These are phyloP conservation scores for Acholoe squamosa DNA, from an alignment of 2,888 invertebrate genomes.

Conservation along the genomic window DNA sequence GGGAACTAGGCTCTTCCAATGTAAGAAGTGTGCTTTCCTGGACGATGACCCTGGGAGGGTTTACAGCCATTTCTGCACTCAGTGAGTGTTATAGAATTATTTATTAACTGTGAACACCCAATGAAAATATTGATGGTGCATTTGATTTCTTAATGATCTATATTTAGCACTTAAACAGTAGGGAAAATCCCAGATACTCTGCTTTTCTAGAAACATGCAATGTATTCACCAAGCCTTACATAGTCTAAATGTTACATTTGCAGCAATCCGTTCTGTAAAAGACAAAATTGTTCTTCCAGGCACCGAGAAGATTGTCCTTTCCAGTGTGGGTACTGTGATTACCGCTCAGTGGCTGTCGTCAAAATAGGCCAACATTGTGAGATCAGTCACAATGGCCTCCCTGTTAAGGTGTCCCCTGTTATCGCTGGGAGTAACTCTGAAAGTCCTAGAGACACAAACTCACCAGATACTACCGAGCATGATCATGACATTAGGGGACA, in stretches of 20 bases:
- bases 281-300: background rate
- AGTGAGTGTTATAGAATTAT: background rate
- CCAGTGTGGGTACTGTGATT: conserved; percentile 35
- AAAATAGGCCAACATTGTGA: conserved; percentile 10
- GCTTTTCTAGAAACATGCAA: too few relatives aligned
- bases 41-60: conserved; percentile 66
- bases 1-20: conserved; percentile 66
- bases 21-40: conserved; percentile 68
- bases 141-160: too few relatives aligned
- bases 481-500: background rate
- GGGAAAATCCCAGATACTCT: too few relatives aligned
- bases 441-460: background rate
- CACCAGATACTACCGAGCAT: background rate
- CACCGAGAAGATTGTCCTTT: conserved; percentile 14
- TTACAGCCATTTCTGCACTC: conserved; percentile 64
- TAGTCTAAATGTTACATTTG: too few relatives aligned
- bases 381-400: background rate
- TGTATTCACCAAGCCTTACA: too few relatives aligned
- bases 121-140: too few relatives aligned
- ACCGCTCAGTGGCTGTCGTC: background rate
- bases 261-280: too few relatives aligned
- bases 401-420: background rate
- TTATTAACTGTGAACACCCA: too few relatives aligned
- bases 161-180: too few relatives aligned
- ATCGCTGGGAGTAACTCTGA: background rate